These are phyloP conservation scores for Mesocentrotus franciscanus DNA, from an alignment of 53 echinoderm and acorn worm species.

Conservation along the genomic window DNA sequence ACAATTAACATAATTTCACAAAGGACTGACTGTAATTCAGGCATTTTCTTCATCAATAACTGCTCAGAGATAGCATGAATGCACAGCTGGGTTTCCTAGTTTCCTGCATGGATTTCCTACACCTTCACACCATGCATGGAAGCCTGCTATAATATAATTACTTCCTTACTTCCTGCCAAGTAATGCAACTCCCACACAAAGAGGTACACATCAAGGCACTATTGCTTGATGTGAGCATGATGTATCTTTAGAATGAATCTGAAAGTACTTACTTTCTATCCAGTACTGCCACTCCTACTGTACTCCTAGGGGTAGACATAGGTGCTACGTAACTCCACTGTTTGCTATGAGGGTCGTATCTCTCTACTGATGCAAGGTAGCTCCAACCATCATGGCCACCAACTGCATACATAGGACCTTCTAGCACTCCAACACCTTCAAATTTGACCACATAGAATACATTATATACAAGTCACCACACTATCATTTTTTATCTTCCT, in stretches of 20 bases:
- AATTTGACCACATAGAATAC: background rate
- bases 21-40: background rate
- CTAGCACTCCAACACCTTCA: slow-evolving; percentile 91
- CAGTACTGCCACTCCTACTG: slow-evolving; percentile 96
- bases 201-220: slow-evolving; percentile 82
- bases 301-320: slow-evolving; percentile 96
- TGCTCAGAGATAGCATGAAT: background rate
- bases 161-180: slow-evolving; percentile 87
- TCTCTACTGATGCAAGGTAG: slow-evolving; percentile 94
- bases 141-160: background rate
- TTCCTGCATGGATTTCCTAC: background rate
- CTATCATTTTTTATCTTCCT: background rate
- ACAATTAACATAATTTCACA: no score
- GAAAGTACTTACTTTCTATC: slow-evolving; percentile 88
- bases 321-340: slow-evolving; percentile 97
- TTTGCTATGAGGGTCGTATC: slow-evolving; percentile 94
- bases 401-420: slow-evolving; percentile 97
- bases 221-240: slow-evolving; percentile 88
- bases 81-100: background rate
- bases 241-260: slow-evolving; percentile 71
- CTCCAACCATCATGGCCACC: slow-evolving; percentile 99
- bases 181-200: slow-evolving; percentile 90
- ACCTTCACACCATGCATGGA: no score
- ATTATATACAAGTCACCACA: background rate
- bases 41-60: background rate